These are phyloP conservation scores for Chrysomallon squamiferum DNA, from an alignment of 1,140 invertebrate species.

Conservation along the genomic window DNA sequence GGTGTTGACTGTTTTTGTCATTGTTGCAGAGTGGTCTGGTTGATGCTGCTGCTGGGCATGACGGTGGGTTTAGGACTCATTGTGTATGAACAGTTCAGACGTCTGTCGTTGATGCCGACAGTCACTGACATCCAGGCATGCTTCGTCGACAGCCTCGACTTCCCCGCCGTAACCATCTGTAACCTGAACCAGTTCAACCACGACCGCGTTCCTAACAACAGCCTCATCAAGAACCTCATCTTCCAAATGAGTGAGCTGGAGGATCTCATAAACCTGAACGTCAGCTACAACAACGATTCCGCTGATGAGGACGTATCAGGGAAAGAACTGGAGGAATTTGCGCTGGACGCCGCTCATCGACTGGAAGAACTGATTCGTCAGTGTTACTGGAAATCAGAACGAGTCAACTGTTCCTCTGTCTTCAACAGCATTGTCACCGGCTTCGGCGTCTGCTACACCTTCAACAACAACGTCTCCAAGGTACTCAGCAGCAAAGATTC, in stretches of 20 bases:
- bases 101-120: neutral
- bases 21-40: constrained; percentile 5
- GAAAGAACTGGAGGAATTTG: neutral
- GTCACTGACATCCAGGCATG: constrained; percentile 5
- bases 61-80: neutral
- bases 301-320: neutral
- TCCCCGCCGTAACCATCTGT: constrained; percentile 15
- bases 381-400: neutral
- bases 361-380: constrained; percentile 2
- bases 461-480: neutral
- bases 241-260: constrained; percentile 1
- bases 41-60: constrained; percentile 1
- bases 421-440: constrained; percentile 1
- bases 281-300: neutral
- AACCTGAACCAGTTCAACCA: constrained; percentile 15
- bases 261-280: neutral
- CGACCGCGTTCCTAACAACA: neutral
- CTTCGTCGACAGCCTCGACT: neutral
- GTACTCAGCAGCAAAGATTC: neutral
- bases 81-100: neutral
- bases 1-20: too few species aligned
- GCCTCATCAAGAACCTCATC: neutral
- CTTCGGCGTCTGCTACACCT: constrained; percentile 11
- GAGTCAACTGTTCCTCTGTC: neutral
- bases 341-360: constrained; percentile 1